Conservation (phyloP, 2,888 invertebrate species). For the Hirtodrosophila cameraria region DNA sequence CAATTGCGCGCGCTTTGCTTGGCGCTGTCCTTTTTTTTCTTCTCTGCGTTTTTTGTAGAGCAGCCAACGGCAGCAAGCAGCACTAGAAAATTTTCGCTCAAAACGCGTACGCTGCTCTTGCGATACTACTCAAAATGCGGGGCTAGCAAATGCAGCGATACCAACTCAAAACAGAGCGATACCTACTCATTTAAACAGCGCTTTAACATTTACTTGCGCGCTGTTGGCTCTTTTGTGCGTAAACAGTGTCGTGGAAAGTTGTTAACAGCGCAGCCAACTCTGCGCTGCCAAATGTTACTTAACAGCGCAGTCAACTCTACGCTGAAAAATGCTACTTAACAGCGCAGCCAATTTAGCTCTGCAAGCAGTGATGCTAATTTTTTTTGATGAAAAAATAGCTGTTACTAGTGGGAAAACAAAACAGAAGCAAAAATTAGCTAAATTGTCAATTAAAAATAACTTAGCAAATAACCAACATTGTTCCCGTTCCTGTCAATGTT, state of each 20-base stretch:
- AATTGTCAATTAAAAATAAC: too few species aligned
- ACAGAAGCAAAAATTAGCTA: too few species aligned
- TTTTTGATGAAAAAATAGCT: too few species aligned
- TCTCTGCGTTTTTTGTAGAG: slow-evolving; percentile 27
- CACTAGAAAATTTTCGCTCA: slow-evolving; percentile 54
- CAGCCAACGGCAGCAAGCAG: slow-evolving; percentile 30
- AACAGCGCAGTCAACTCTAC: background rate
- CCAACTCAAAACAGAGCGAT: slow-evolving; percentile 33
- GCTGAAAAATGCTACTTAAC: background rate
- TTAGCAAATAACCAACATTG: too few species aligned
- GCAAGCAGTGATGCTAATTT: too few species aligned
- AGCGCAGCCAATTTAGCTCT: background rate
- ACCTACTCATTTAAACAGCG: slow-evolving; percentile 31
- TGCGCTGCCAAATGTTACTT: too few species aligned
- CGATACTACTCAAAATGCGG: slow-evolving; percentile 57
- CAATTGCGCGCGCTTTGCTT: slow-evolving; percentile 44
- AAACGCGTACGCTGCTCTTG: slow-evolving; percentile 47
- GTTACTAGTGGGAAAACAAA: too few species aligned
- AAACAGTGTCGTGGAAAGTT: slow-evolving; percentile 3
- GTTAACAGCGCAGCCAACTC: background rate
- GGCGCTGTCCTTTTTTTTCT: slow-evolving; percentile 6
- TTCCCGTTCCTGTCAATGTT: too few species aligned
- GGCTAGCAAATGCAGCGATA: too few species aligned
- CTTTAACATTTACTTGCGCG: slow-evolving; percentile 5
- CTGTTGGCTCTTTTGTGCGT: slow-evolving; percentile 1